Base-by-base conservation (phyloP, 2,797 vertebrate species). In the Lepilemur ruficaudatus region DNA sequence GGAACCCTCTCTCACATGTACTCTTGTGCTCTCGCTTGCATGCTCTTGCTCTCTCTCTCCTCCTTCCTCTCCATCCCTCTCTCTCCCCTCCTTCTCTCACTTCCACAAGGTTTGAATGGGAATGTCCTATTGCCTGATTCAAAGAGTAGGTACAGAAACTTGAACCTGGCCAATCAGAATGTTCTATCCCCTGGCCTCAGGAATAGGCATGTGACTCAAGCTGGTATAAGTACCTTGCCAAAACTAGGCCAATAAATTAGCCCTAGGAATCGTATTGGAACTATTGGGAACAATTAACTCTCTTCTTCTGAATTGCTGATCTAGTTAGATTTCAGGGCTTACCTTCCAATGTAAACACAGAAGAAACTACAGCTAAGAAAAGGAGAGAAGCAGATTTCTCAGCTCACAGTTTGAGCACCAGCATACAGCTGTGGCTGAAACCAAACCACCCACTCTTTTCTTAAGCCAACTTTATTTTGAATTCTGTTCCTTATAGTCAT, bases 401-500 rank as follows among this genome's bases (percentile, higher is more conserved):
- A 65, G n/a, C 30, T 76, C 46, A 61, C 59, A 91, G 48, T 20
- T n/a, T 78, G 55, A 89, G 20, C n/a, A 81, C 20, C 28, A 78
- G 65, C 7, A n/a, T 43, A 88, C 5, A 84, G 52, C 41, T 81
- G 30, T 86, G 46, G 48, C 48, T 65, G 25, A 89, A 94, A 20
- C 7, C 30, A 82, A 67, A 52, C 7, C 17, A 63, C 32, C 2
- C 4, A 12, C 2, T 82, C n/a, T 67, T 57, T 75, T 73, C 32
- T 87, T 91, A 94, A 88, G 5, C 23, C 32, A 69, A 14, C 43
- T 70, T 82, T 93, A 48, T 70, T 89, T 94, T 86, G 25, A 89
- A 85, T 86, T 89, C 20, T 92, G 38, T 80, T 67, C 48, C 12
- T 69, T 90, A 81, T 41, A 93, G 30, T 28, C 43, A 86, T 41